phyloP scores from a whole-genome alignment of 2,113 vertebrate species.

The Syngnathoides biaculeatus region DNA sequence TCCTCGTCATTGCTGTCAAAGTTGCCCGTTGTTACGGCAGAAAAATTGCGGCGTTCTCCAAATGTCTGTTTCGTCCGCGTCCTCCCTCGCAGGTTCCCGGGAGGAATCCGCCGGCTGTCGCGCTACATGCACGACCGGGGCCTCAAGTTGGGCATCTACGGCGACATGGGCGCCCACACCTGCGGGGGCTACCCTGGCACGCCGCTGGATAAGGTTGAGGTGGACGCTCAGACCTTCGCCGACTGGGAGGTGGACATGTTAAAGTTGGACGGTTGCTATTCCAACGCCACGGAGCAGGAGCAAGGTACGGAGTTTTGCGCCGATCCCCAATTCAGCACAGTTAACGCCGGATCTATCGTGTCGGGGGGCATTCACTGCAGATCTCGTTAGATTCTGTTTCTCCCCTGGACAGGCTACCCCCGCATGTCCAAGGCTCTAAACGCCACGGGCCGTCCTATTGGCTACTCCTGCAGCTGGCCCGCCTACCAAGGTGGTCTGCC shows the following conservation, averaged over 20 bases:
- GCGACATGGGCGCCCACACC: slow-evolving; percentile 82
- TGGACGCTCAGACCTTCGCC: slow-evolving; percentile 85
- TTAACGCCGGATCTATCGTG: too few species aligned
- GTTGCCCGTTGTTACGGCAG: too few species aligned
- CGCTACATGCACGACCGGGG: slow-evolving; percentile 85
- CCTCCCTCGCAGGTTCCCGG: slow-evolving; percentile 74
- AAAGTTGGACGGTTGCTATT: slow-evolving; percentile 91
- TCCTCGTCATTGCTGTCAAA: too few species aligned
- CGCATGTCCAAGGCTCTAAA: slow-evolving; percentile 85
- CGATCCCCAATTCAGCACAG: not conserved
- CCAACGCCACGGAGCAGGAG: slow-evolving; percentile 68
- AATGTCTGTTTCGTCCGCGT: too few species aligned
- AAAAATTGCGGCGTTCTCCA: too few species aligned
- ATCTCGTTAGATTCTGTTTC: not conserved
- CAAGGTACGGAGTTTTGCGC: slow-evolving; percentile 62
- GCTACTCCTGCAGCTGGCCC: slow-evolving; percentile 92
- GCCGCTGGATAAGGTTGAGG: slow-evolving; percentile 73
- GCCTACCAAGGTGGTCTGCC: slow-evolving; percentile 88
- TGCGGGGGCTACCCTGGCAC: slow-evolving; percentile 87
- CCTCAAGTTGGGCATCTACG: slow-evolving; percentile 91
- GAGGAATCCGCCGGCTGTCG: slow-evolving; percentile 80
- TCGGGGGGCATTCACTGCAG: not conserved
- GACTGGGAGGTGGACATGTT: slow-evolving; percentile 94
- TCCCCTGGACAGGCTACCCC: slow-evolving; percentile 78
- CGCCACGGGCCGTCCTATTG: slow-evolving; percentile 81